Evolutionary conservation across 2,113 vertebrate species (phyloP).

Genomic region (Siniperca chuatsi): DNA sequence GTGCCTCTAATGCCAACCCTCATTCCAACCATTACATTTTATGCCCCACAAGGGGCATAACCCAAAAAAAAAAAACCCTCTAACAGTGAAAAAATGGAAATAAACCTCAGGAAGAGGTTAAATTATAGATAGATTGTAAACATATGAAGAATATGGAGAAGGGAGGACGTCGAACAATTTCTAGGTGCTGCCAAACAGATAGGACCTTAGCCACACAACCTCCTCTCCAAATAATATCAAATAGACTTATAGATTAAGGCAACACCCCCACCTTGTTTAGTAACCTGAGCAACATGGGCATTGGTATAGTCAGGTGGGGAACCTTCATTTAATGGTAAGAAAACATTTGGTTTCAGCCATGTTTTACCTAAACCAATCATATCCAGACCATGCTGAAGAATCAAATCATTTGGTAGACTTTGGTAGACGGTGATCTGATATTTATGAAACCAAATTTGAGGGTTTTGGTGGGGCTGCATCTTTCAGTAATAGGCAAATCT

Average conservation of each 20-base stretch:
- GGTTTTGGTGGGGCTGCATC: not conserved
- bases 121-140: not conserved
- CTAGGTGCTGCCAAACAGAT: not conserved
- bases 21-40: not conserved
- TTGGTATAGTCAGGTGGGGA: no score
- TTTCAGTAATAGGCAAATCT: not conserved
- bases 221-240: no score
- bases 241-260: no score
- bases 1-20: not conserved
- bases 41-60: not conserved
- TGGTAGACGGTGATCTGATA: not conserved
- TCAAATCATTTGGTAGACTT: not conserved
- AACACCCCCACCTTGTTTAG: not conserved
- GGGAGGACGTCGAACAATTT: not conserved
- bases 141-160: not conserved
- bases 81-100: no score
- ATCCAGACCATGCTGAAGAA: not conserved
- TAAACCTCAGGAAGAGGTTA: no score
- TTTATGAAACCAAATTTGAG: not conserved
- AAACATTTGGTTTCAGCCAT: not conserved
- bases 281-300: not conserved
- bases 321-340: no score
- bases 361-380: not conserved
- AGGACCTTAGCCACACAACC: no score
- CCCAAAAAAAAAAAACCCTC: no score